phyloP scores from a whole-genome alignment of 2,113 vertebrate species.

The Anseranas semipalmata region DNA sequence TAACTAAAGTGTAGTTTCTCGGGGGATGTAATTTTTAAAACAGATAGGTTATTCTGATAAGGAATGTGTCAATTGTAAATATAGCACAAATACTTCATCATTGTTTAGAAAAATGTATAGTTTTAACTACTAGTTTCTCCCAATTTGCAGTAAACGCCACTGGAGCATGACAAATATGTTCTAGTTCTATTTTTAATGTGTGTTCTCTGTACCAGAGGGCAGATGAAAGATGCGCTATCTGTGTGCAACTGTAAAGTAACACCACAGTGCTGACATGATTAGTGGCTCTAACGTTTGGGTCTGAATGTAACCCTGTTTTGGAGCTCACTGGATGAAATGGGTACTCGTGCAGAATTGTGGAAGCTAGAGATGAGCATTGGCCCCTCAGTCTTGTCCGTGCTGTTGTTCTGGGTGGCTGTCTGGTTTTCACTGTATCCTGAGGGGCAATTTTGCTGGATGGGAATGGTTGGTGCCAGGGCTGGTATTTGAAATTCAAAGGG shows the following conservation, averaged over 20 bases:
- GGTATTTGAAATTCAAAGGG: neutral
- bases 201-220: neutral
- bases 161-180: constrained; percentile 8
- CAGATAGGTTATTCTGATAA: neutral
- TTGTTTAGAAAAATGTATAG: neutral
- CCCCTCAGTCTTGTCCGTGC: neutral
- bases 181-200: constrained; percentile 50
- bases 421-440: neutral
- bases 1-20: neutral
- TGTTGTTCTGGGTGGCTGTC: neutral
- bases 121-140: neutral
- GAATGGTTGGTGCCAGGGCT: neutral
- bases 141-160: neutral
- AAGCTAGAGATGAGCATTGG: neutral
- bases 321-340: neutral
- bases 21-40: neutral
- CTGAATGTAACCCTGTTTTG: neutral
- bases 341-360: neutral
- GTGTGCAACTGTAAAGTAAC: constrained; percentile 28
- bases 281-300: neutral
- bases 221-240: constrained; percentile 12
- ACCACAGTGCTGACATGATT: neutral
- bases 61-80: neutral
- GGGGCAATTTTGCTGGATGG: neutral
- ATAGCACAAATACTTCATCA: neutral